These are phyloP conservation scores for Hemicrepidius hirtus DNA, from an alignment of 2,888 invertebrate genomes.

Conservation along the genomic window DNA sequence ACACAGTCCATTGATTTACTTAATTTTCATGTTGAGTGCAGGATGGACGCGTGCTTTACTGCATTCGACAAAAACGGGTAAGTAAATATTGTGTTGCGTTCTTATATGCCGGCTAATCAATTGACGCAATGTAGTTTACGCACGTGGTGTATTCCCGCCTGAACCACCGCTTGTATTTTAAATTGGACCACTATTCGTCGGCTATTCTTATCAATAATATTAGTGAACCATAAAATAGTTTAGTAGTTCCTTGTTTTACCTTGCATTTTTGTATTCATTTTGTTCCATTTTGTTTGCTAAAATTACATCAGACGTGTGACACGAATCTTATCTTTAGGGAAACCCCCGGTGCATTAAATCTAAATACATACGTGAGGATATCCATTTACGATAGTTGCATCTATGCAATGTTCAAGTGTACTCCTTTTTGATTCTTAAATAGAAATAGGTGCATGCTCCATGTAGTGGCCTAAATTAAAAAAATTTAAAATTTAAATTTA, in stretches of 20 bases:
- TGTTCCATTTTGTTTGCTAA: too few species aligned
- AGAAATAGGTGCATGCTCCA: too few species aligned
- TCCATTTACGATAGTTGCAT: too few species aligned
- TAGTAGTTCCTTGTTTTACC: not conserved
- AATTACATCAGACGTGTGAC: too few species aligned
- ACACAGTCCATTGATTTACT: conserved; percentile 60
- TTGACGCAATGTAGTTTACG: conserved; percentile 1
- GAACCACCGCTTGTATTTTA: not conserved
- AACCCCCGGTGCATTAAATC: not conserved
- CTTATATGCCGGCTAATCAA: not conserved
- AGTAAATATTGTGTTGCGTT: conserved; percentile 63
- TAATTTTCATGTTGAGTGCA: conserved; percentile 58
- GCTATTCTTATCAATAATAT: not conserved
- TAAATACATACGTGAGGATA: too few species aligned
- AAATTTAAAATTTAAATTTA: too few species aligned
- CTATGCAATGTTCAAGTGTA: too few species aligned
- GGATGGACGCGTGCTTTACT: conserved; percentile 93
- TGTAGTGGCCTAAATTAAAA: too few species aligned
- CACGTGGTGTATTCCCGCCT: conserved; percentile 17
- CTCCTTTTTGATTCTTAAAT: too few species aligned
- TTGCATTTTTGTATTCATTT: too few species aligned
- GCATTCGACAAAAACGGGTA: conserved; percentile 94
- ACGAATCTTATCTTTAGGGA: not conserved
- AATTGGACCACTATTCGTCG: not conserved
- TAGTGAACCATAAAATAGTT: not conserved